Base-by-base conservation (phyloP, 2,797 vertebrate species). In the Catamblyrhynchus diadema region DNA sequence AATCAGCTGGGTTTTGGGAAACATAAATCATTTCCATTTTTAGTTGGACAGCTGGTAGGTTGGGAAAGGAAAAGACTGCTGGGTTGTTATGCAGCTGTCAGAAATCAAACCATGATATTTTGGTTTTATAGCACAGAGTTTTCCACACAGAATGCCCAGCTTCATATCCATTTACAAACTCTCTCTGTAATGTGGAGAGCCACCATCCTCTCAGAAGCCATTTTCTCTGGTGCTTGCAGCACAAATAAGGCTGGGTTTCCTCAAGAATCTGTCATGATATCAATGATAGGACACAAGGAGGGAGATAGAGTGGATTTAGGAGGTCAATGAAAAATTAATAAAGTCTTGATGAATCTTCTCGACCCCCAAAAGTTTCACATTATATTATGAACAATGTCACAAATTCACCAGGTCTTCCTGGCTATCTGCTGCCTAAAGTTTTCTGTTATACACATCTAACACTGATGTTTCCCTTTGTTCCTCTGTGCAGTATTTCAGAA, bases 21-120 rank as follows among this genome's bases (percentile, higher is more conserved):
- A 44, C 27, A 78, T 71, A 88, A 95, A 89, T 80, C 8, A 85
- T 82, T 95, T 85, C 81, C 51, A 82, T 60, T 91, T 89, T 91
- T 20, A 94, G 60, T 59, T 83, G 69, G 75, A 70, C 91, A 93
- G 88, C 35, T 94, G 81, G 61, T 85, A 73, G 53, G 6, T 15
- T 85, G 67, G 60, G 65, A 95, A 93, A 22, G 23, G 35, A 85
- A 92, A 90, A 74, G 65, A 25, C 25, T 86, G 23, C 57, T 74
- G 64, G 33, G 48, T 78, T 85, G 44, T 64, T 61, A 54, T 54
- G 50, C 83, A 93, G 91, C 81, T 97, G 89, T 69, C 66, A 86
- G 54, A 81, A 89, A 86, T 41, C 35, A 81, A 78, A 92, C 67
- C 42, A 66, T n/a, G 57, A 82, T 78, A 54, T 51, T 65, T 53